Conservation (phyloP, 2,113 vertebrate genomes). For the Hippocampus barbouri region DNA sequence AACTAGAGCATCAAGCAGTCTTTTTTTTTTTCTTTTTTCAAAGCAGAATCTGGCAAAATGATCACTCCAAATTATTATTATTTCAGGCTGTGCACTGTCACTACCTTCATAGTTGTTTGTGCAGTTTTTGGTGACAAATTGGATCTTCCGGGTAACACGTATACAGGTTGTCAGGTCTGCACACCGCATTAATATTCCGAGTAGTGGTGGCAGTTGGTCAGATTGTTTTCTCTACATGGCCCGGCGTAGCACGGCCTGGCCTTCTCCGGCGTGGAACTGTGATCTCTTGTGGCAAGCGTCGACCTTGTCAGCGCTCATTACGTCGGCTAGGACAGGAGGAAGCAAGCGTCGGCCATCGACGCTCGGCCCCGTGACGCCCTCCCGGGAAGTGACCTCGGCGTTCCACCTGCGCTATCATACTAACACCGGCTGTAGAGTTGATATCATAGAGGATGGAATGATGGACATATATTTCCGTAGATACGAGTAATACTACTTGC, state of each 20-base stretch:
- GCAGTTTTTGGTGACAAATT: neutral
- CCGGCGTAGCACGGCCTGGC: conserved; percentile 42
- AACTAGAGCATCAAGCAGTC: too few relatives aligned
- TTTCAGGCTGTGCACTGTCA: neutral
- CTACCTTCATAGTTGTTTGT: neutral
- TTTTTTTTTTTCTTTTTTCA: too few relatives aligned
- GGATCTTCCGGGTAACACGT: neutral
- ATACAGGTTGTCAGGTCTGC: neutral
- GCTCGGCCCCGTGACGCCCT: conserved; percentile 49
- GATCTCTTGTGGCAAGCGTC: conserved; percentile 61
- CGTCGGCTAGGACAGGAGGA: conserved; percentile 66
- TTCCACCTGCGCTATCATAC: conserved; percentile 62
- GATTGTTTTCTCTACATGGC: conserved; percentile 33
- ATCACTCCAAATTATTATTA: neutral
- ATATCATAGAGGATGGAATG: conserved; percentile 5
- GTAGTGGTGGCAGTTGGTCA: conserved; percentile 4
- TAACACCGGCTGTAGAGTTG: conserved; percentile 32
- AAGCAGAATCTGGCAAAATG: neutral
- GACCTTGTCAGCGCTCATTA: conserved; percentile 72
- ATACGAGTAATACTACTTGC: too few relatives aligned
- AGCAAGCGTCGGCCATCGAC: conserved; percentile 60
- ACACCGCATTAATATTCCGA: neutral
- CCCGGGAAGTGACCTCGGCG: conserved; percentile 66
- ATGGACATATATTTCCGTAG: neutral
- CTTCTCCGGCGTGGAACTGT: conserved; percentile 46